A percentile compares a stretch with the other conserved stretches of the same genome.
These are phyloP conservation scores for Diorhabda sublineata DNA, from an alignment of 1,140 invertebrate species.

Conservation along the genomic window DNA sequence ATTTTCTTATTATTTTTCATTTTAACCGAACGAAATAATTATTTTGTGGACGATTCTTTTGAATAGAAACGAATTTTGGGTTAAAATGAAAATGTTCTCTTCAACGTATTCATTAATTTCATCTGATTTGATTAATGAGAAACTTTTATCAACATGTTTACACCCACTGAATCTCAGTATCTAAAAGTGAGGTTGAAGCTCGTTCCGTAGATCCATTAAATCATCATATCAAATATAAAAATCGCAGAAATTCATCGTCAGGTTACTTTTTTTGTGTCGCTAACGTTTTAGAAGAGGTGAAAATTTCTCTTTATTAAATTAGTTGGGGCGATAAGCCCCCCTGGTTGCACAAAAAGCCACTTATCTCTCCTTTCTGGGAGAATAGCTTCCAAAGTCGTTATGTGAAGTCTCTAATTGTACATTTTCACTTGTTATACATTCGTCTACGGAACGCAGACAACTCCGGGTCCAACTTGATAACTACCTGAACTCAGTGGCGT, in stretches of 20 bases:
- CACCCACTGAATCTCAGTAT: not conserved
- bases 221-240: constrained; percentile 6
- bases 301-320: constrained; percentile 32
- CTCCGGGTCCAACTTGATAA: constrained; percentile 31
- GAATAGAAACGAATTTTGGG: too few relatives aligned
- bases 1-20: too few relatives aligned
- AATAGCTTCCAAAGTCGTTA: constrained; percentile 39
- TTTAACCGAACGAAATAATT: too few relatives aligned
- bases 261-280: constrained; percentile 15
- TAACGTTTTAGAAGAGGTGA: constrained; percentile 22
- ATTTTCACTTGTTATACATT: constrained; percentile 33
- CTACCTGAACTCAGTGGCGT: constrained; percentile 30
- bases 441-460: constrained; percentile 30
- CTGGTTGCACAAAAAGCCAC: constrained; percentile 29
- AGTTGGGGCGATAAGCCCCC: constrained; percentile 22
- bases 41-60: too few relatives aligned
- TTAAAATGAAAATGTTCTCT: too few relatives aligned
- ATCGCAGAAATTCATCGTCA: constrained; percentile 11
- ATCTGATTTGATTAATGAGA: too few relatives aligned
- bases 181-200: too few relatives aligned
- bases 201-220: not conserved
- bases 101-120: too few relatives aligned
- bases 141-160: not conserved
- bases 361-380: constrained; percentile 37
- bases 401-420: constrained; percentile 35